Conservation (phyloP, 1,140 invertebrate genomes). For the Drosophila sproati region DNA sequence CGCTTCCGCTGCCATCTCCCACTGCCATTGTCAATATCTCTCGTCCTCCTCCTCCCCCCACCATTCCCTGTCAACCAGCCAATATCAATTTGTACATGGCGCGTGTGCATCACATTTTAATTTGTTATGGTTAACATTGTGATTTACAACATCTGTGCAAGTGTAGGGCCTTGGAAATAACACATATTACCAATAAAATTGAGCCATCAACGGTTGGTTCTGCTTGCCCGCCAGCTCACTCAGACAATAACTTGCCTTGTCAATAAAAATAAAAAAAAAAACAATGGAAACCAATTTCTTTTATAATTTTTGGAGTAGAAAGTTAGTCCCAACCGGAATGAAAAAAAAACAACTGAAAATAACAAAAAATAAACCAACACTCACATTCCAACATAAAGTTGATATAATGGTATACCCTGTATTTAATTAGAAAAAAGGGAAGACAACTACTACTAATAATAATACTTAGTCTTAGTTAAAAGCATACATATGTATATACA, state of each 20-base stretch:
- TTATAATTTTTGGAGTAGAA: slow-evolving; percentile 55
- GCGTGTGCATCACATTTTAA: slow-evolving; percentile 55
- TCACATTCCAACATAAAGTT: not conserved
- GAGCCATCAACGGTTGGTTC: slow-evolving; percentile 22
- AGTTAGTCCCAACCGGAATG: slow-evolving; percentile 9
- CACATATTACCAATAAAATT: slow-evolving; percentile 27
- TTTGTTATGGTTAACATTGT: slow-evolving; percentile 65
- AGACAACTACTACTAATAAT: too few relatives aligned
- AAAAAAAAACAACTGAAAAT: not conserved
- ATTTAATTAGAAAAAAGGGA: not conserved
- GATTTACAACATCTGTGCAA: slow-evolving; percentile 43
- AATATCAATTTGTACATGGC: slow-evolving; percentile 1
- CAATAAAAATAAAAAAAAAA: slow-evolving; percentile 45
- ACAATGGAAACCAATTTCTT: slow-evolving; percentile 64
- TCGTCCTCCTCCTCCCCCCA: not conserved
- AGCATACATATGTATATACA: not conserved
- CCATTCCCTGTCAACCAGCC: not conserved
- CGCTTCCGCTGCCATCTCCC: not conserved
- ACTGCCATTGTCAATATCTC: not conserved
- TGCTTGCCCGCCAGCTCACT: slow-evolving; percentile 2
- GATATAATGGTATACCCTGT: slow-evolving; percentile 11
- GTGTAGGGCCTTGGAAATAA: slow-evolving; percentile 11
- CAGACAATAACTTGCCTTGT: slow-evolving; percentile 39
- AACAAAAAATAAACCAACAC: slow-evolving; percentile 17
- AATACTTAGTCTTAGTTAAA: not conserved